Evolutionary conservation across 2,113 vertebrate species (phyloP).

Genomic region (Zapus hudsonius): DNA sequence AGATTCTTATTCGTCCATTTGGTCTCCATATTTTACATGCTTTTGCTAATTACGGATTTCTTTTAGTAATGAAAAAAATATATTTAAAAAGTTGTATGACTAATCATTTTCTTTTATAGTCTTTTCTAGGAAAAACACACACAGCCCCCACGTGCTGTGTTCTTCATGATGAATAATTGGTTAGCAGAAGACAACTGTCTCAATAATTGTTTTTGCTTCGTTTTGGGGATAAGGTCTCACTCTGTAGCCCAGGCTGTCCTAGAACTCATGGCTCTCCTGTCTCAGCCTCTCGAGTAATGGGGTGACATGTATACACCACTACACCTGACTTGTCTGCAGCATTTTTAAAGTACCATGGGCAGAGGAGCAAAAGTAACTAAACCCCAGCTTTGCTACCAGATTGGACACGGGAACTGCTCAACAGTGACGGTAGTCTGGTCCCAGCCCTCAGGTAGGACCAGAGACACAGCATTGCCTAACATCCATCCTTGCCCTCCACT

Average conservation of each 20-base stretch:
- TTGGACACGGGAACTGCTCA: neutral
- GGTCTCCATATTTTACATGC: neutral
- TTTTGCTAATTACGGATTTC: neutral
- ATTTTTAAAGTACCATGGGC: neutral
- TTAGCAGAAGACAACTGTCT: neutral
- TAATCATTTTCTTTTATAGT: neutral
- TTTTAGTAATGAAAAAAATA: neutral
- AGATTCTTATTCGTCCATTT: neutral
- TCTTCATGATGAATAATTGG: neutral
- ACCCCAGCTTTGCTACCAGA: neutral
- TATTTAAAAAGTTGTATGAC: neutral
- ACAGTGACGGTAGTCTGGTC: neutral
- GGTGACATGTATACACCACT: neutral
- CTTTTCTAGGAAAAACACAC: neutral
- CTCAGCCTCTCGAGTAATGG: neutral
- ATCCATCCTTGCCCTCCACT: neutral
- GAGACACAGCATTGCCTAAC: neutral
- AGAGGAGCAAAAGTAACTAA: rapidly evolving
- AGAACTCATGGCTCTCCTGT: neutral
- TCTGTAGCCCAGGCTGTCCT: neutral
- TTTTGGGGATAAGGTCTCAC: neutral
- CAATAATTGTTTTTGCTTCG: neutral
- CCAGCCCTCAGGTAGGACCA: no score
- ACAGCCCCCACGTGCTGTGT: neutral
- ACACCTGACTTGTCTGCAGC: neutral